A percentile compares a stretch with the other conserved stretches of the same genome.
Evolutionary conservation across 2,113 vertebrate species (phyloP).

Genomic region (Amazona guildingii): DNA sequence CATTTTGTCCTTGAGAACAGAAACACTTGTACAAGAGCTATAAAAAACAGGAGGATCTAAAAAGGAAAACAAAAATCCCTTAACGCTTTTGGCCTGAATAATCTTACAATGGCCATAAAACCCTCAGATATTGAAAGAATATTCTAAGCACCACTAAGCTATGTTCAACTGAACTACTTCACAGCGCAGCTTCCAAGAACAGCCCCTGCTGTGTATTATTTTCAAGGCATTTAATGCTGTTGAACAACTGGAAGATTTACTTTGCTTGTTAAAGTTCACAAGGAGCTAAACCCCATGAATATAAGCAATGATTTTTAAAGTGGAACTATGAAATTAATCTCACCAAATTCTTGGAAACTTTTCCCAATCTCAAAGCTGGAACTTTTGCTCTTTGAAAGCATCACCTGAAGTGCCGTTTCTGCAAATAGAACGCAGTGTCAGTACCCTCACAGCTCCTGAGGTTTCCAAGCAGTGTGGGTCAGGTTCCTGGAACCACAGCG

Average conservation of each 20-base stretch:
- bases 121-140: not conserved
- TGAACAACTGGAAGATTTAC: not conserved
- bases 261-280: not conserved
- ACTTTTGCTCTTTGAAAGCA: not conserved
- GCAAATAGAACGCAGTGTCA: not conserved
- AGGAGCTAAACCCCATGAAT: not conserved
- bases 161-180: not conserved
- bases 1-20: not conserved
- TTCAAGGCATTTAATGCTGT: not conserved
- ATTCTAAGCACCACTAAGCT: not conserved
- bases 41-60: not conserved
- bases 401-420: not conserved
- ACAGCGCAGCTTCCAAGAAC: not conserved
- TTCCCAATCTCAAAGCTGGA: not conserved
- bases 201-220: rapidly evolving
- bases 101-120: not conserved
- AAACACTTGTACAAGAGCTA: not conserved
- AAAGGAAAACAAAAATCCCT: not conserved
- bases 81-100: not conserved
- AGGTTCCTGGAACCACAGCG: not conserved
- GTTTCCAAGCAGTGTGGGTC: rapidly evolving
- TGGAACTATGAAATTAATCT: not conserved
- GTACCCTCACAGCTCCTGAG: not conserved
- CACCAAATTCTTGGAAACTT: not conserved
- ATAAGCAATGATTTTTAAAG: not conserved